A percentile compares a stretch with the other conserved stretches of the same genome.
These are phyloP conservation scores for Papilio elwesi DNA, from an alignment of 2,888 invertebrate species.

Conservation along the genomic window DNA sequence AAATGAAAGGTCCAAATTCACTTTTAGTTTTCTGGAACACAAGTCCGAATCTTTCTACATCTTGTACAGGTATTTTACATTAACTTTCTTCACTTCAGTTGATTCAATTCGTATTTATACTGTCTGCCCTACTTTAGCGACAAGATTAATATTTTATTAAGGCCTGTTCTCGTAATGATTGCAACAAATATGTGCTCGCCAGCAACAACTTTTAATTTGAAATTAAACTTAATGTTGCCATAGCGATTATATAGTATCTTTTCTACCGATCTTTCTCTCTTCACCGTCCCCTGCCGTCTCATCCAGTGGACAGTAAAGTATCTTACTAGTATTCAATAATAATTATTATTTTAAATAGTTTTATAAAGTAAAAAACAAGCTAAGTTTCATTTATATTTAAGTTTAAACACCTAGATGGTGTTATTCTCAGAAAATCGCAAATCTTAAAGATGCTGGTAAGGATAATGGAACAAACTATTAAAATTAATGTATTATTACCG, in stretches of 20 bases:
- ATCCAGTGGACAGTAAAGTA: no score
- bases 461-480: no score
- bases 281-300: no score
- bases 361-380: no score
- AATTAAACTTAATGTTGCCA: not conserved
- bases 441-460: no score
- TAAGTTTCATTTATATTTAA: no score
- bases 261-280: no score
- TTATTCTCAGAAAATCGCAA: no score
- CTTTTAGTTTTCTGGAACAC: not conserved
- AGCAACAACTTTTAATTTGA: not conserved
- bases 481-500: no score
- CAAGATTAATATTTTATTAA: slow-evolving; percentile 16
- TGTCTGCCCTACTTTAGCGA: not conserved
- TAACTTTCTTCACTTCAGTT: slow-evolving; percentile 1
- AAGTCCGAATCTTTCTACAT: not conserved
- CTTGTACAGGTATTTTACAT: not conserved
- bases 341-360: no score
- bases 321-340: no score
- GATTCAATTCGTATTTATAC: slow-evolving; percentile 5
- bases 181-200: slow-evolving; percentile 19
- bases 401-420: no score
- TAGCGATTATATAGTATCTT: slow-evolving; percentile 6
- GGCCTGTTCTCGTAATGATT: slow-evolving; percentile 22
- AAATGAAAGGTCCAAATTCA: not conserved